Evolutionary conservation across 30 jellyfish, hydroid and myxozoan species (phyloP).

Genomic region (Phacellophora camtschatica): DNA sequence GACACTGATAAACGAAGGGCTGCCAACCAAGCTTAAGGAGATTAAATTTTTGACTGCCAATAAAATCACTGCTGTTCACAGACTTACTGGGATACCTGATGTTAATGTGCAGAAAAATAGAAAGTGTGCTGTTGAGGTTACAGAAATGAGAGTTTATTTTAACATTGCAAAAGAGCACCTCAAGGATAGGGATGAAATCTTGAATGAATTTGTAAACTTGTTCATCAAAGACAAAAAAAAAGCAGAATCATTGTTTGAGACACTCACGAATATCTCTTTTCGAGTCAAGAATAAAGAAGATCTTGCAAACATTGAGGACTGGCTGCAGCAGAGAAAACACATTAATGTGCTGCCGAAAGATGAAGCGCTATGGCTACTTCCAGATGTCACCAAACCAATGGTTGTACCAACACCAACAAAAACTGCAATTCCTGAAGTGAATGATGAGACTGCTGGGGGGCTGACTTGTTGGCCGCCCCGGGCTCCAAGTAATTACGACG

Average conservation of each 20-base stretch:
- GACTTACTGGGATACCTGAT: slow-evolving; percentile 18
- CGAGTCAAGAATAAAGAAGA: not conserved
- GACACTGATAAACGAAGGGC: not conserved
- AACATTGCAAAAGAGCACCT: not conserved
- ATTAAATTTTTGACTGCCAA: slow-evolving; percentile 32
- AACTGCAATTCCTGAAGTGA: not conserved
- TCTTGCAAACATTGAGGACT: not conserved
- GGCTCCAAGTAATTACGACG: slow-evolving; percentile 40
- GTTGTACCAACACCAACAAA: not conserved
- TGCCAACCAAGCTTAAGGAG: slow-evolving; percentile 15
- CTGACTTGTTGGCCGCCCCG: slow-evolving; percentile 77
- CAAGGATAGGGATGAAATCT: slow-evolving; percentile 32
- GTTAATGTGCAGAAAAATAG: slow-evolving; percentile 19
- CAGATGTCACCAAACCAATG: not conserved
- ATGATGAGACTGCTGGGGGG: not conserved
- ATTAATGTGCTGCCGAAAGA: not conserved
- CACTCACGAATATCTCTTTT: not conserved
- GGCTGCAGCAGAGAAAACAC: not conserved
- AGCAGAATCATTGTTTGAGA: slow-evolving; percentile 10
- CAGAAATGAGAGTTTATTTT: slow-evolving; percentile 16
- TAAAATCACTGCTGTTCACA: slow-evolving; percentile 39
- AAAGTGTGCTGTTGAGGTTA: slow-evolving; percentile 12
- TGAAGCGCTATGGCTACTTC: not conserved
- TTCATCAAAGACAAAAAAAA: slow-evolving; percentile 7
- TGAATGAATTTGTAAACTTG: slow-evolving; percentile 16